Conservation (phyloP, 2,888 invertebrate genomes). For the Thera obeliscata region DNA sequence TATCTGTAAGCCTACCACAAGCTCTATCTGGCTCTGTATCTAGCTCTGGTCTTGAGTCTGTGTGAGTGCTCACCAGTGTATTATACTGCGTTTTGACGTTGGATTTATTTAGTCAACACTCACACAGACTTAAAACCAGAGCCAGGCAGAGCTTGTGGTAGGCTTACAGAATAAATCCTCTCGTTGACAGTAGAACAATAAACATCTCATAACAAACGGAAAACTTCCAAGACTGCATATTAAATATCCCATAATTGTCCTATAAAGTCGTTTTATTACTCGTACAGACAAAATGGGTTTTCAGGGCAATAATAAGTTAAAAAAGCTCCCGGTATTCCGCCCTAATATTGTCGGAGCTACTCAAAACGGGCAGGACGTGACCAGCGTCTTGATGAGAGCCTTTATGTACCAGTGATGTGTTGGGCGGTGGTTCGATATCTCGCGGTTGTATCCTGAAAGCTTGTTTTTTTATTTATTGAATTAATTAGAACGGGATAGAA, state of each 20-base stretch:
- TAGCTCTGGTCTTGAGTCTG: too few species aligned
- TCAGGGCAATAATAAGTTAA: conserved; percentile 72
- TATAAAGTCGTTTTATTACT: conserved; percentile 57
- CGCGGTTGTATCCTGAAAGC: conserved; percentile 1
- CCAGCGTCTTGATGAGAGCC: conserved; percentile 60
- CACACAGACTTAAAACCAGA: too few species aligned
- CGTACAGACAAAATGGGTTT: conserved; percentile 68
- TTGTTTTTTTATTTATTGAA: too few species aligned
- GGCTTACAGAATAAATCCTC: neutral
- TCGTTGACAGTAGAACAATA: conserved; percentile 11
- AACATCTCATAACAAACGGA: neutral
- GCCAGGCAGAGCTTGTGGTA: too few species aligned
- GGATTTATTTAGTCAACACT: too few species aligned
- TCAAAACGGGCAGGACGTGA: conserved; percentile 74
- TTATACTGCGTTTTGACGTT: too few species aligned
- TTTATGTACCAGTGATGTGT: conserved; percentile 45
- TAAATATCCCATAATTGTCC: conserved; percentile 54
- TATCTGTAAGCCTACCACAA: too few species aligned
- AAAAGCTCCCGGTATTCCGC: conserved; percentile 62
- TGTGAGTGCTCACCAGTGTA: too few species aligned
- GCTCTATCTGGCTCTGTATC: too few species aligned
- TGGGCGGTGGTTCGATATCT: conserved; percentile 5
- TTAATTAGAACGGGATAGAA: too few species aligned
- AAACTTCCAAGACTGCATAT: conserved; percentile 43
- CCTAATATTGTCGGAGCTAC: conserved; percentile 71